phyloP scores from a whole-genome alignment of 2,888 invertebrate species.

The Volucella inflata region DNA sequence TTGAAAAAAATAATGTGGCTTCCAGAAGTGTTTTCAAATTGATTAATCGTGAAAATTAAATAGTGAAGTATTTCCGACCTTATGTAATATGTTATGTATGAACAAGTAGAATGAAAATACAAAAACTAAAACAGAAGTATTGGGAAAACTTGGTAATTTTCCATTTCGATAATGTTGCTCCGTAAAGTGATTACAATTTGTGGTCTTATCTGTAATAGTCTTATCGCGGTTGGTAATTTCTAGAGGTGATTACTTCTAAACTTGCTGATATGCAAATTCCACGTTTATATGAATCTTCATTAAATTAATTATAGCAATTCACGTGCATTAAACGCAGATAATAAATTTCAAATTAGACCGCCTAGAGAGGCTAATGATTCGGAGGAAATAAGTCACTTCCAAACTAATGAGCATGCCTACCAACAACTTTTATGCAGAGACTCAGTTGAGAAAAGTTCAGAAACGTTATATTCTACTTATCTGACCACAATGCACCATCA shows the following conservation, averaged over 20 bases:
- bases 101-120: constrained; percentile 75
- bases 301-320: neutral
- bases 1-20: too few relatives aligned
- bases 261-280: constrained; percentile 26
- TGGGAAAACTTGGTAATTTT: constrained; percentile 41
- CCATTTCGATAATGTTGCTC: constrained; percentile 25
- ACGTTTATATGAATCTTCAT: neutral
- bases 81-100: constrained; percentile 35
- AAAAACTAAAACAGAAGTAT: constrained; percentile 42
- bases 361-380: too few relatives aligned
- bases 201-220: constrained; percentile 23
- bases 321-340: neutral
- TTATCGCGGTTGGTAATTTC: constrained; percentile 34
- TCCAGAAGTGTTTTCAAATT: too few relatives aligned
- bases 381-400: too few relatives aligned
- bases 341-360: too few relatives aligned
- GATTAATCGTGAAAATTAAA: too few relatives aligned
- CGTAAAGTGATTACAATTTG: constrained; percentile 8
- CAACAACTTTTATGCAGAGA: too few relatives aligned
- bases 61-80: neutral
- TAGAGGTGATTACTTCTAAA: constrained; percentile 22
- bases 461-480: too few relatives aligned
- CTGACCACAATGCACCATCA: too few relatives aligned
- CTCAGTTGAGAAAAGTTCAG: too few relatives aligned
- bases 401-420: too few relatives aligned